Percentiles rank a stretch among this genome's conserved stretches.
Evolutionary conservation across 2,888 invertebrate species (phyloP).

Genomic region (Tolmerus cingulatus): DNA sequence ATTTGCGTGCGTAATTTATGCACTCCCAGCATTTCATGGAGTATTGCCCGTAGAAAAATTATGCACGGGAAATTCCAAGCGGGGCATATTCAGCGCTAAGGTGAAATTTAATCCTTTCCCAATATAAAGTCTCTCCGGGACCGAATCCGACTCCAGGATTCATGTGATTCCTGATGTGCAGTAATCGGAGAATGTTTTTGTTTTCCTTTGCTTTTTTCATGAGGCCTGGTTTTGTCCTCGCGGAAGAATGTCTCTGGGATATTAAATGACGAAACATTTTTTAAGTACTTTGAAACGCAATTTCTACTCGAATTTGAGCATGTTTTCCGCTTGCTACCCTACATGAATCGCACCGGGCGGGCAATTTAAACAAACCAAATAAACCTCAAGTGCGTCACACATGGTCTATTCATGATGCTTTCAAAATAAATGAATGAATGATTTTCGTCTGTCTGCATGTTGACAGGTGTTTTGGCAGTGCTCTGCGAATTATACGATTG

Average conservation of each 20-base stretch:
- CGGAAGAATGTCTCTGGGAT: not conserved
- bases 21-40: not conserved
- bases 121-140: not conserved
- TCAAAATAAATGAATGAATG: not conserved
- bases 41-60: not conserved
- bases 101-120: conserved; percentile 6
- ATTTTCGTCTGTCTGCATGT: not conserved
- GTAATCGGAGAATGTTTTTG: not conserved
- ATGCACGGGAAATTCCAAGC: not conserved
- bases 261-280: not conserved
- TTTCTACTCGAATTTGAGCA: not conserved
- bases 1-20: not conserved
- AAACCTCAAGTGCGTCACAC: not conserved
- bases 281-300: not conserved
- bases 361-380: not conserved
- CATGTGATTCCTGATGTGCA: not conserved
- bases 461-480: not conserved
- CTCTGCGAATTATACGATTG: not conserved
- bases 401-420: not conserved
- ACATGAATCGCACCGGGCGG: not conserved
- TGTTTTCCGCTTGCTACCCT: not conserved
- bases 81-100: not conserved
- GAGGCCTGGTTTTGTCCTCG: not conserved
- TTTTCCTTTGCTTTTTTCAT: not conserved
- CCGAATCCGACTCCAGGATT: not conserved